Percentiles rank a stretch among this genome's conserved stretches.
Conservation (phyloP, 1,140 invertebrate species). For the Ganaspis sp. region DNA sequence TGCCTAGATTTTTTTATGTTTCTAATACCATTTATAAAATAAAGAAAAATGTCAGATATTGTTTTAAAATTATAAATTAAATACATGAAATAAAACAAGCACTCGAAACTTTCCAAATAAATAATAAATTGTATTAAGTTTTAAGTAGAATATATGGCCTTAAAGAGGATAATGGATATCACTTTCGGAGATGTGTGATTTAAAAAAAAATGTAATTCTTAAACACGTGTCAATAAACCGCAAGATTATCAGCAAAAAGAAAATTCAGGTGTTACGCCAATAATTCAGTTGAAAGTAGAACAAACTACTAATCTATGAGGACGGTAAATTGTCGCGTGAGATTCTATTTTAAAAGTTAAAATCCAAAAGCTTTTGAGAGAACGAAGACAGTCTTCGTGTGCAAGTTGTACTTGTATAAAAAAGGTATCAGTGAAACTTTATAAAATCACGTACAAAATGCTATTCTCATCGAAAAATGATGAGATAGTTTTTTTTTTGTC, state of each 20-base stretch:
- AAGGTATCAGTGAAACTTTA: not conserved
- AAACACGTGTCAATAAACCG: constrained; percentile 4
- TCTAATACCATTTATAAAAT: not conserved
- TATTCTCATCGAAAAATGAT: constrained; percentile 1
- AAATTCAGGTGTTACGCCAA: not conserved
- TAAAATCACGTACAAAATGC: not conserved
- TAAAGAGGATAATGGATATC: not conserved
- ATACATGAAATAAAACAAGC: not conserved
- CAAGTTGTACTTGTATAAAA: constrained; percentile 3
- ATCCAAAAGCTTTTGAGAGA: not conserved
- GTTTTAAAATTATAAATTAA: not conserved
- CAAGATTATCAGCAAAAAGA: not conserved
- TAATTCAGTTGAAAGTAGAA: not conserved
- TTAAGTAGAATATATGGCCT: constrained; percentile 16
- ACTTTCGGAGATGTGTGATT: not conserved
- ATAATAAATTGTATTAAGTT: constrained; percentile 21
- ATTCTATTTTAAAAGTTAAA: not conserved
- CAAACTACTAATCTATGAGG: not conserved
- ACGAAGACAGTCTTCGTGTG: constrained; percentile 17
- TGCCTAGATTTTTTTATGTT: not conserved
- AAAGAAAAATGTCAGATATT: not conserved
- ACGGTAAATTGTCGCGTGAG: constrained; percentile 4
- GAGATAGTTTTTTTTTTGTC: not conserved
- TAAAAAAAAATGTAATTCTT: not conserved
- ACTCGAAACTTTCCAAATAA: not conserved